phyloP scores from a whole-genome alignment of 2,113 vertebrate genomes.

The Psittacula cyanocephala region DNA sequence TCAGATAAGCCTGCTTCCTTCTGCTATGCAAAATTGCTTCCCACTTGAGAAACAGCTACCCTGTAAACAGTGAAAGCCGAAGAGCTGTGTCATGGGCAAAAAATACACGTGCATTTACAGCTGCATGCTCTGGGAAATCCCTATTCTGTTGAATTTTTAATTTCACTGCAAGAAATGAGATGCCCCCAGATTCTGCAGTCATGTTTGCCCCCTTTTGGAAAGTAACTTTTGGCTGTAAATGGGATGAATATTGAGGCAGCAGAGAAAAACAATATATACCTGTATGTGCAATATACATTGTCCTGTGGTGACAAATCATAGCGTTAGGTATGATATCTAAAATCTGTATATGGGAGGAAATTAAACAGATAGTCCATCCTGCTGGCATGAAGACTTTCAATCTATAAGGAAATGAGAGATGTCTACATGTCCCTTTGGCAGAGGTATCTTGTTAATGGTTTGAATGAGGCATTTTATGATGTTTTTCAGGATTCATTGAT shows the following conservation, averaged over 20 bases:
- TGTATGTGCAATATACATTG: background rate
- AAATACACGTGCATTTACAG: background rate
- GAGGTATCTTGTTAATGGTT: background rate
- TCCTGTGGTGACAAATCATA: rapidly evolving
- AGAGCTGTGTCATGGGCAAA: background rate
- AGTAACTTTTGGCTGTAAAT: background rate
- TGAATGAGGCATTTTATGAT: background rate
- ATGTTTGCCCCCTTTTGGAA: background rate
- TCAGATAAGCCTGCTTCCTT: background rate
- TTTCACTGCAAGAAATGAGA: background rate
- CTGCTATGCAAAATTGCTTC: background rate
- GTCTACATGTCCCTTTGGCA: background rate
- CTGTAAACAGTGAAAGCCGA: background rate
- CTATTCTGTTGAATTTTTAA: background rate
- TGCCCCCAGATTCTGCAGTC: background rate
- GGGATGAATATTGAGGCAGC: background rate
- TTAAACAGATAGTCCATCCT: background rate
- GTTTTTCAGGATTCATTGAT: background rate
- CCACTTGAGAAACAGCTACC: background rate
- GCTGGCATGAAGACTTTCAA: background rate
- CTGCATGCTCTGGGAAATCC: background rate
- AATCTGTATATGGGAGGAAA: background rate
- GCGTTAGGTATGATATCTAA: background rate
- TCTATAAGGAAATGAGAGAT: background rate
- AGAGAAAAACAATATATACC: background rate